Evolutionary conservation across 2,888 invertebrate species (phyloP).

Genomic region (Napeogenes inachia): DNA sequence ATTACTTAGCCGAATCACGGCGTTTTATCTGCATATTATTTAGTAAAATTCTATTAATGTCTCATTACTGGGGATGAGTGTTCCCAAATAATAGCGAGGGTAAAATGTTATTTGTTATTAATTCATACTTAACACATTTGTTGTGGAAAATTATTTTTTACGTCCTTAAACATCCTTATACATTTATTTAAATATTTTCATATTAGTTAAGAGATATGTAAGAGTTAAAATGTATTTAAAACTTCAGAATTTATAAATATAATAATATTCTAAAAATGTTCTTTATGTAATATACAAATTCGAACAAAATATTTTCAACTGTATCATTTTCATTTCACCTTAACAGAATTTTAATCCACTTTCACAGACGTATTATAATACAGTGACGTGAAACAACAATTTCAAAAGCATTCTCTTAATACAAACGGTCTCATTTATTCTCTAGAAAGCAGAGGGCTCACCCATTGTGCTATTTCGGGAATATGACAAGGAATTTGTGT

Average conservation of each 20-base stretch:
- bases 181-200: too few species aligned
- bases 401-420: slow-evolving; percentile 16
- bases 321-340: neutral
- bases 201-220: too few species aligned
- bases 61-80: neutral
- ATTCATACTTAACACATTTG: neutral
- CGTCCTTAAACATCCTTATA: too few species aligned
- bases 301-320: neutral
- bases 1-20: neutral
- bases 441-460: slow-evolving; percentile 6
- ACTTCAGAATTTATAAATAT: too few species aligned
- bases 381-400: slow-evolving; percentile 9
- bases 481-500: slow-evolving; percentile 8
- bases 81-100: neutral
- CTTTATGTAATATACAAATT: neutral
- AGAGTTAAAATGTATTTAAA: too few species aligned
- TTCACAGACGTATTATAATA: slow-evolving; percentile 13
- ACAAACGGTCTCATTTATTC: slow-evolving; percentile 14
- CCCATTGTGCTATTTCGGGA: slow-evolving; percentile 13
- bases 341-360: slow-evolving; percentile 17
- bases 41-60: slow-evolving; percentile 3
- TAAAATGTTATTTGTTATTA: neutral
- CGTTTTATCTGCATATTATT: neutral
- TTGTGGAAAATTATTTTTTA: too few species aligned
- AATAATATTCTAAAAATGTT: too few species aligned